Evolutionary conservation across 2,113 vertebrate genomes (phyloP).

Genomic region (Vidua chalybeata): DNA sequence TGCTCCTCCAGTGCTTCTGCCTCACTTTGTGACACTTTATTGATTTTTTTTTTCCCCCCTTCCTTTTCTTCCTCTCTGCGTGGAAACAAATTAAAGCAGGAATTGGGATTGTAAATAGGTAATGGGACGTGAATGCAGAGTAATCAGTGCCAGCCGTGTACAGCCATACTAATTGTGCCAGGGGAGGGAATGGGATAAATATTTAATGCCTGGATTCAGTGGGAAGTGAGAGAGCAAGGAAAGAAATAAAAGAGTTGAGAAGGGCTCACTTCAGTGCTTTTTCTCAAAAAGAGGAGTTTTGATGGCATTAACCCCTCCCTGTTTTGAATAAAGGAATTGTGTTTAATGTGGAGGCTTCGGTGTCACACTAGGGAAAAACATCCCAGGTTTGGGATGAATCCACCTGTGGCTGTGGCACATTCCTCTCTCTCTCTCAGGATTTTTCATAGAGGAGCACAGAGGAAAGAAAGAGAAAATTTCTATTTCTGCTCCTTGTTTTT

Average conservation of each 20-base stretch:
- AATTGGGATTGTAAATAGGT: slow-evolving; percentile 60
- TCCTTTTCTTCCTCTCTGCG: background rate
- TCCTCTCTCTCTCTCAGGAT: too few species aligned
- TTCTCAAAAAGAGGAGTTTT: background rate
- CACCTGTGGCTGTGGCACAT: too few species aligned
- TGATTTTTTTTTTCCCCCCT: background rate
- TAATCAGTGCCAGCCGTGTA: slow-evolving; percentile 13
- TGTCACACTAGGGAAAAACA: background rate
- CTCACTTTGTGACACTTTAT: background rate
- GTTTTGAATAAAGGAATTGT: background rate
- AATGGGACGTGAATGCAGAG: slow-evolving; percentile 43
- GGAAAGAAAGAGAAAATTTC: too few species aligned
- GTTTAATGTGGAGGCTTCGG: background rate
- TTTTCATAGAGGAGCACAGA: too few species aligned
- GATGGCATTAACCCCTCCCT: background rate
- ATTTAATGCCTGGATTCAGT: background rate
- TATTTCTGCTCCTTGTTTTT: too few species aligned
- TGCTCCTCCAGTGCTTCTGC: background rate
- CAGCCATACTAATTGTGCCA: slow-evolving; percentile 44
- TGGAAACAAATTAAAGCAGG: slow-evolving; percentile 26
- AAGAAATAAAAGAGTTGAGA: background rate
- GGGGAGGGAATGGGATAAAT: slow-evolving; percentile 29
- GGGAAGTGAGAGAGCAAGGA: background rate
- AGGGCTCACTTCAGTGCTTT: background rate
- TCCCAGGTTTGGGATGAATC: background rate